phyloP scores from a whole-genome alignment of 2,113 vertebrate genomes.

The Telmatochromis brachygnathus region DNA sequence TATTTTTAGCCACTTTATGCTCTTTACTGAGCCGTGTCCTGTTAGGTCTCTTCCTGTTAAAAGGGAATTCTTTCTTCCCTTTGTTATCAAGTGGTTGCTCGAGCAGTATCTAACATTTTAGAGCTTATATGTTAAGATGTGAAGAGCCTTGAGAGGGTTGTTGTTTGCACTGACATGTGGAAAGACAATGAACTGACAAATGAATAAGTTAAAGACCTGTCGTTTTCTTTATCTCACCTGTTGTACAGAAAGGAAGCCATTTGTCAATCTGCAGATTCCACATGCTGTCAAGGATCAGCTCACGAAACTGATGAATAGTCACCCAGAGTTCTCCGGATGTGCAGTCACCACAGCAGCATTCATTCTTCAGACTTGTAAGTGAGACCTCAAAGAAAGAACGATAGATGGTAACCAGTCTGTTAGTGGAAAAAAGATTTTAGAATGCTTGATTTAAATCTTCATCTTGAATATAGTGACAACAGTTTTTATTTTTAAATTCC shows the following conservation, averaged over 20 bases:
- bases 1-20: neutral
- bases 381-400: neutral
- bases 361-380: constrained; percentile 82
- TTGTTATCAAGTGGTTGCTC: neutral
- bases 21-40: neutral
- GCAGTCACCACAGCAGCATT: constrained; percentile 84
- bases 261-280: constrained; percentile 67
- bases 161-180: neutral
- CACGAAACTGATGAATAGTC: constrained; percentile 62
- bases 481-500: neutral
- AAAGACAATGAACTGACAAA: neutral
- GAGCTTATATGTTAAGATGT: neutral
- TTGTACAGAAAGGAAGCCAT: constrained; percentile 66
- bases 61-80: neutral
- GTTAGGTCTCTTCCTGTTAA: neutral
- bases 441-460: neutral
- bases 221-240: neutral
- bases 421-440: neutral
- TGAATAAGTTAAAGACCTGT: neutral
- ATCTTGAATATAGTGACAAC: neutral
- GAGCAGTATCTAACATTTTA: neutral
- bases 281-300: constrained; percentile 72
- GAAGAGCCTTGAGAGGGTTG: neutral
- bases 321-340: constrained; percentile 74
- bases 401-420: neutral